Base-by-base conservation (phyloP, 2,797 vertebrate genomes). In the Megalops cyprinoides region DNA sequence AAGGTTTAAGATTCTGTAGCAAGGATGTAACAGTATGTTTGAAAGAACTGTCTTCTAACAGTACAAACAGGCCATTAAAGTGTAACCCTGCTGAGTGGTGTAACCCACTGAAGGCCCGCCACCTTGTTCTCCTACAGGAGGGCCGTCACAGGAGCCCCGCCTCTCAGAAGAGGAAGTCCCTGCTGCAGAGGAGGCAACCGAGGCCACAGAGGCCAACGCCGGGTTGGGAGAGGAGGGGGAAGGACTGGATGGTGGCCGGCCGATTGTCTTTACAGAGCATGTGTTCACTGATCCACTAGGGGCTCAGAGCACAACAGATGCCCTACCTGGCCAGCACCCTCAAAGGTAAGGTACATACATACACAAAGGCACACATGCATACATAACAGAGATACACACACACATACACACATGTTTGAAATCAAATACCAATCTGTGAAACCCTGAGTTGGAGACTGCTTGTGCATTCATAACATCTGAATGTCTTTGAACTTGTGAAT, bases 261-360 rank as follows among this genome's bases (percentile, higher is more conserved):
- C 95, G 0, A 96, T 95, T 18, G 93, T 95, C 80, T 98, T 97
- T 91, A 97, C 96, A 0, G 97, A 99, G 37, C 97, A 98, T 4
- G 94, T 98, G 78, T 99, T 99, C 69, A 97, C 97, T 0, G 97
- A 99, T 84, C 98, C 98, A 0, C 92, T 99, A 85, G 96, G 97
- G 79, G 96, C 96, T 46, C 96, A 97, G 85, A 94, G 93, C 78
- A 93, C 95, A 3, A 89, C 95, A 73, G 97, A 97, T 77, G 89
- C 93, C 0, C 92, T 94, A 1, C 90, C 94, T 28, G 37, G 4
- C 37, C 37, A n/a, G n/a, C n/a, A n/a, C n/a, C 67, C 37, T 6
- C 37, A 34, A 23, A 7, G n/a, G 34, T 14, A 20, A 71, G 67
- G 67, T 71, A 71, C 37, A 20, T 20, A 39, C 34, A 37, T 34